Percentiles rank a stretch among this genome's conserved stretches.
Conservation (phyloP, 2,888 invertebrate genomes). For the Aethes cnicana region DNA sequence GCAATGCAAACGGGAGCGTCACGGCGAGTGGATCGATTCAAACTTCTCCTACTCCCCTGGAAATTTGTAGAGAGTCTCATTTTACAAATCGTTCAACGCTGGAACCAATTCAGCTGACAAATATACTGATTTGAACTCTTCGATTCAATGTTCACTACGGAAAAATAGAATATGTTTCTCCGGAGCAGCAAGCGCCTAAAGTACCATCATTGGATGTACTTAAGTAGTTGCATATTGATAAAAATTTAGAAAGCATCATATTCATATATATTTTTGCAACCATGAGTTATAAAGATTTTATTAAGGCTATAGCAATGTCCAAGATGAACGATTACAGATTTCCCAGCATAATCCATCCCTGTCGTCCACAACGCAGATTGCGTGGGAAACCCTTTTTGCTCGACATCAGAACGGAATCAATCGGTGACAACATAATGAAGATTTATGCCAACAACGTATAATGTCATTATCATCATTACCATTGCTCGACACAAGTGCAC, state of each 20-base stretch:
- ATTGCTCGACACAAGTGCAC: slow-evolving; percentile 5
- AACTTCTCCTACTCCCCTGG: slow-evolving; percentile 64
- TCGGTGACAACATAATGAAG: slow-evolving; percentile 27
- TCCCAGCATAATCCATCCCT: slow-evolving; percentile 3
- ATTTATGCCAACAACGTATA: slow-evolving; percentile 22
- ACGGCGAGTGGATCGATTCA: slow-evolving; percentile 51
- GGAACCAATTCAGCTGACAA: slow-evolving; percentile 15
- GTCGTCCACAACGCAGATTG: slow-evolving; percentile 18
- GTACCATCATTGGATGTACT: too few relatives aligned
- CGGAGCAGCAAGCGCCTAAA: too few relatives aligned
- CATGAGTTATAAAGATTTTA: too few relatives aligned
- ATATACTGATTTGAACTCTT: neutral
- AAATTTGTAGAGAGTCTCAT: slow-evolving; percentile 51
- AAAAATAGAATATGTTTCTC: too few relatives aligned
- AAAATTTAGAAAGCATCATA: too few relatives aligned
- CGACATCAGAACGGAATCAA: slow-evolving; percentile 25
- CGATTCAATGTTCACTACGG: too few relatives aligned
- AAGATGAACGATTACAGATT: slow-evolving; percentile 2
- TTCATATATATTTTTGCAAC: too few relatives aligned
- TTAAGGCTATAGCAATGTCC: too few relatives aligned
- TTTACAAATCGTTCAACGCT: slow-evolving; percentile 41
- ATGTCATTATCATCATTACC: slow-evolving; percentile 19
- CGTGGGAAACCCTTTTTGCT: slow-evolving; percentile 24
- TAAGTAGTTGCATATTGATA: too few relatives aligned
- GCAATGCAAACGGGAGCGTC: slow-evolving; percentile 39